These are phyloP conservation scores for Drosophila pseudotalamancana DNA, from an alignment of 2,888 invertebrate species.

Conservation along the genomic window DNA sequence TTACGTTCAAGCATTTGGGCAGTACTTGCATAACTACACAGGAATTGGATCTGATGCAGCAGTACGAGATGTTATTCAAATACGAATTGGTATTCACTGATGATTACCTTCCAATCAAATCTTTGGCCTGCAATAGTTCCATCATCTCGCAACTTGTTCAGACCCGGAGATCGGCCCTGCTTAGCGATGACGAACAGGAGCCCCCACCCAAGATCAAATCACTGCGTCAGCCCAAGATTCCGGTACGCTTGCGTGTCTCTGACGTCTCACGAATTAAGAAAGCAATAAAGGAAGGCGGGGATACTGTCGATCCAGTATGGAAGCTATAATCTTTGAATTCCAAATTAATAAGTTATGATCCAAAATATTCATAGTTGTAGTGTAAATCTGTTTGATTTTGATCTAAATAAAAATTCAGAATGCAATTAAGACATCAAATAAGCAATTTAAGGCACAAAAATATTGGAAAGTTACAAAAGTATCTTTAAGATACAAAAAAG, in stretches of 20 bases:
- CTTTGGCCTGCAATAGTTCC: neutral
- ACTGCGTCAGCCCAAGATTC: slow-evolving; percentile 29
- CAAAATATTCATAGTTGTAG: neutral
- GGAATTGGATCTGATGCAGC: slow-evolving; percentile 24
- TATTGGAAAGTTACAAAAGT: too few relatives aligned
- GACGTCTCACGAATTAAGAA: neutral
- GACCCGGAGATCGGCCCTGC: neutral
- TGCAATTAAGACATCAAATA: neutral
- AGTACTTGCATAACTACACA: slow-evolving; percentile 13
- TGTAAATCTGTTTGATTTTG: neutral
- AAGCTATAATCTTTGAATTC: neutral
- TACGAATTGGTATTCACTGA: slow-evolving; percentile 34
- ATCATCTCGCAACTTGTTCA: slow-evolving; percentile 3
- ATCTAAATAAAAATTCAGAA: neutral
- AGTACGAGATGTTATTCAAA: slow-evolving; percentile 38
- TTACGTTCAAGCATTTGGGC: slow-evolving; percentile 19
- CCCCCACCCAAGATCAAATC: slow-evolving; percentile 22
- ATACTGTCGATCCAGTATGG: neutral
- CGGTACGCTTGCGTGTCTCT: slow-evolving; percentile 16
- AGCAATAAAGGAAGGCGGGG: neutral
- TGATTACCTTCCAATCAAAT: slow-evolving; percentile 4
- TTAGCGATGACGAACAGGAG: neutral
- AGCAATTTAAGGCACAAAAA: neutral
- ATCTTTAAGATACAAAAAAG: neutral
- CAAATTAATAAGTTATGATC: neutral